These are phyloP conservation scores for Trachemys scripta DNA, from an alignment of 2,113 vertebrate species.

Conservation along the genomic window DNA sequence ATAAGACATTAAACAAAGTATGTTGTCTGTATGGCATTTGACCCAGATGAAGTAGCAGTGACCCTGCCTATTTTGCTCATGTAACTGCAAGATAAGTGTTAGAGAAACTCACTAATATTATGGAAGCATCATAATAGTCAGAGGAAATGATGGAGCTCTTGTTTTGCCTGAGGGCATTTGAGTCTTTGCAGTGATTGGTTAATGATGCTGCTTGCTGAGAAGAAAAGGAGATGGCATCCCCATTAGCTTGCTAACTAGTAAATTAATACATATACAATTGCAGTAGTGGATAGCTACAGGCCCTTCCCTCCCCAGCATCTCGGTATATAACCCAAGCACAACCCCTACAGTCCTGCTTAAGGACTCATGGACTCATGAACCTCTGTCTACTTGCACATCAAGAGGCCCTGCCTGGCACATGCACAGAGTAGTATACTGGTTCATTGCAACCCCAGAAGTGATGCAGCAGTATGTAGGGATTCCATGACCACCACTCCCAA, in stretches of 20 bases:
- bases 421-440: neutral
- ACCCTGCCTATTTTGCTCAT: neutral
- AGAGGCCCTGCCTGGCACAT: neutral
- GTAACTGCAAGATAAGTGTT: neutral
- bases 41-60: accelerated
- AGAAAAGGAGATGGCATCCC: accelerated
- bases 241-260: neutral
- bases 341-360: too few species aligned
- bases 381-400: too few species aligned
- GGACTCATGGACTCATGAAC: too few species aligned
- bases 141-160: too few species aligned
- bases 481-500: too few species aligned
- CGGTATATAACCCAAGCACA: too few species aligned
- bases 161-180: too few species aligned
- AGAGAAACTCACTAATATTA: neutral
- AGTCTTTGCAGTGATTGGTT: neutral
- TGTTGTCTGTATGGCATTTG: neutral
- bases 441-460: neutral
- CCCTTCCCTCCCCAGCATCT: too few species aligned
- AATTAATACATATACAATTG: neutral
- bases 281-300: too few species aligned
- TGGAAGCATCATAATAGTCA: neutral
- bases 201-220: neutral
- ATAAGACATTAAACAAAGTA: neutral
- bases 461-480: neutral